A percentile compares a stretch with the other conserved stretches of the same genome.
Evolutionary conservation across 2,888 invertebrate genomes (phyloP).

Genomic region (Tipula confusa): DNA sequence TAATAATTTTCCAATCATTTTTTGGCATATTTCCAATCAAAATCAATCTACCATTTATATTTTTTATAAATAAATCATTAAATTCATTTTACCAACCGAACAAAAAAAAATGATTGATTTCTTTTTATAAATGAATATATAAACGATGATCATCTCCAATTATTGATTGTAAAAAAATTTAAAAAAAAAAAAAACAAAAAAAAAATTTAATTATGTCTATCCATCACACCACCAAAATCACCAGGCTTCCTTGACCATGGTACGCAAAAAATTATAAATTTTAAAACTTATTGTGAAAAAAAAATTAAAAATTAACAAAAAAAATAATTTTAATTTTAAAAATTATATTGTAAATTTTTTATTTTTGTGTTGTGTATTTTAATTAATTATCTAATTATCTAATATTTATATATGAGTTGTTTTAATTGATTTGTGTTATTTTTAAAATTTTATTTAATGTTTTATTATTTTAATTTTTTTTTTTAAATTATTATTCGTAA

Average conservation of each 20-base stretch:
- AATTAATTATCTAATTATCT: conserved; percentile 3
- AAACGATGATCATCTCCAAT: conserved; percentile 27
- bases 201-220: too few species aligned
- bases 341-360: background rate
- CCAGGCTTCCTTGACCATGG: conserved; percentile 30
- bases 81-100: background rate
- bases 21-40: conserved; percentile 28
- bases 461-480: background rate
- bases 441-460: too few species aligned
- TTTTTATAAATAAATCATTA: background rate
- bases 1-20: conserved; percentile 8
- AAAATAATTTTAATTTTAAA: conserved; percentile 28
- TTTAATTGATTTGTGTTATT: background rate
- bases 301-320: background rate
- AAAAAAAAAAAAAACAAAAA: conserved; percentile 28
- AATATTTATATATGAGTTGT: background rate
- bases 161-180: background rate
- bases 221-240: conserved; percentile 26
- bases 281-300: conserved; percentile 3
- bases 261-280: conserved; percentile 8
- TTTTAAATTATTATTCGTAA: background rate
- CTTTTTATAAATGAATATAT: conserved; percentile 21
- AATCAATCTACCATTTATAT: conserved; percentile 16
- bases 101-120: conserved; percentile 27
- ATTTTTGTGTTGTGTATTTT: background rate